Evolutionary conservation across 2,797 vertebrate species (phyloP), one percentile per base, ranked within the genome.

Genomic region (Lacerta viridis): DNA sequence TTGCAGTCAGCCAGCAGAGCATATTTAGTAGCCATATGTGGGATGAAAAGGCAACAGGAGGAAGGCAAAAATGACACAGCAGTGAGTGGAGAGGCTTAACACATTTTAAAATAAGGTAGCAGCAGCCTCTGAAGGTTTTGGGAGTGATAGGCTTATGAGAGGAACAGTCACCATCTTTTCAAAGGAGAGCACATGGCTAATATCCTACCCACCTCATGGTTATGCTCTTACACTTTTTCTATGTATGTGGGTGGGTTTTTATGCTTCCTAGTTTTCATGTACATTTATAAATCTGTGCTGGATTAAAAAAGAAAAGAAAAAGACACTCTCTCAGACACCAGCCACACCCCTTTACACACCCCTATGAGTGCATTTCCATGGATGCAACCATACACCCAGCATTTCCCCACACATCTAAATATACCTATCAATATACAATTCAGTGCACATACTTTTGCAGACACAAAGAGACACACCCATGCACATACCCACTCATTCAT

Each of bases 1-100:
- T 87, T 93, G 90, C 93, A 94, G 92, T 55, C 86, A 95, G 95
- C 89, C 93, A 94, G 91, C 81, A 83, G 89, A 92, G 93, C 95
- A 96, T 46, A n/a, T 96, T 96, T 84, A 90, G 88, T 90, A 91
- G 94, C 95, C 95, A 95, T 92, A 94, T 94, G 93, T 5, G 80
- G 86, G 93, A 92, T 91, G 89, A 92, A 93, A 93, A 95, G 93
- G 93, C 93, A 89, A 90, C 89, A 89, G 89, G 88, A 91, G 76
- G 83, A 80, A 94, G 90, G 91, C 91, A 96, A 94, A 87, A 80
- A 68, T 87, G 85, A 83, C 82, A 94, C 88, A 88, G 85, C 2
- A 20, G 88, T 91, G 88, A 92, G 94, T 0, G 75, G 93, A 92
- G 88, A 93, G 61, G 88, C 92, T 89, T 50, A 75, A 64, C 78